Base-by-base conservation (phyloP, 2,113 vertebrate genomes). In the Nothobranchius kuhntae region DNA sequence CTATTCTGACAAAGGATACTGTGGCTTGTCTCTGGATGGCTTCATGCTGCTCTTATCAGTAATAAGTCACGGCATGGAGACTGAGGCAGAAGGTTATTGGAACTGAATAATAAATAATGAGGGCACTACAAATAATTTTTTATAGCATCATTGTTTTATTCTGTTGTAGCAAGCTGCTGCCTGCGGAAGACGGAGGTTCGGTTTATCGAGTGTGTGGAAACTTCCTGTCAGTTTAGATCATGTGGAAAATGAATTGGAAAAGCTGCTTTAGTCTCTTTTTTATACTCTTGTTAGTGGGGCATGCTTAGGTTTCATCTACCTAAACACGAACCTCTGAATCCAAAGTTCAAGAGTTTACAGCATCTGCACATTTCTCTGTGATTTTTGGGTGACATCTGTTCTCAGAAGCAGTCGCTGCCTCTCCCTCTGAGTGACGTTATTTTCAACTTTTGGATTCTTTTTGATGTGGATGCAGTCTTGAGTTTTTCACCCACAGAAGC, bases 201-300 rank as follows among this genome's bases (percentile, higher is more conserved):
- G 60, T 9, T 48, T 15, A 65, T 26, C 11, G 57, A 52, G 60
- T 73, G n/a, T 79, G 50, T 56, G 10, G 61, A 56, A 44, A 45
- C n/a, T 68, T 73, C 68, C 72, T 68, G 62, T 66, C 74, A 60
- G 53, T 79, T 77, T 77, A 52, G 44, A 74, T 76, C 10, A 10
- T 36, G 56, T 66, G 51, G 53, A 57, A 57, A 74, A 77, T 77
- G 24, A 83, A 78, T 75, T 71, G 82, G 84, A 36, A 72, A 63
- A 64, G 57, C 68, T 45, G 7, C 21, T 21, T 21, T 21, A 21
- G 21, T 21, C 21, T 21, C 21, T 21, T 21, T 21, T 21, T 21
- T 21, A 21, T 30, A 30, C 30, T 30, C 30, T 30, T 30, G 54
- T 44, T 64, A 21, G n/a, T 65, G 52, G 11, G 50, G 21, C 54